Evolutionary conservation across 2,113 vertebrate species (phyloP).

Genomic region (Perca flavescens): DNA sequence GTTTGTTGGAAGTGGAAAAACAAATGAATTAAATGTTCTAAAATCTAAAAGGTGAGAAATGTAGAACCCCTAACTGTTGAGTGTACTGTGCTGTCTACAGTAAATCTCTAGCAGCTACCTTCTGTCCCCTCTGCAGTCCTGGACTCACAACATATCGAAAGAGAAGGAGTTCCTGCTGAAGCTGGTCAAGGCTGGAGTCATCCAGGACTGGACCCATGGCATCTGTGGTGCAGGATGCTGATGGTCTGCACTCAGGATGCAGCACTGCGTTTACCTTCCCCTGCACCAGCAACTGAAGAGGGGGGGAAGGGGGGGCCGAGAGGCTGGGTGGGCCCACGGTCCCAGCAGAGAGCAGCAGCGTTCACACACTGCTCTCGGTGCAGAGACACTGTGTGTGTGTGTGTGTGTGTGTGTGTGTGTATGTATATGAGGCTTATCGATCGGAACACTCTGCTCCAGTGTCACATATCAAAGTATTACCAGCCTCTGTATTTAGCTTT

Average conservation of each 20-base stretch:
- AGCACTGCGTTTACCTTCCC: not conserved
- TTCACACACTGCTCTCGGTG: not conserved
- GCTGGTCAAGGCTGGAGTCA: slow-evolving; percentile 91
- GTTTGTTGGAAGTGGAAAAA: too few relatives aligned
- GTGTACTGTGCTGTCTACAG: too few relatives aligned
- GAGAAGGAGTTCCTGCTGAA: slow-evolving; percentile 94
- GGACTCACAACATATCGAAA: slow-evolving; percentile 94
- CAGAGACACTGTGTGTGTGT: not conserved
- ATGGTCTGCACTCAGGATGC: slow-evolving; percentile 1
- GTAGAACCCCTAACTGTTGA: too few relatives aligned
- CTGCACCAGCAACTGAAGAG: slow-evolving; percentile 21
- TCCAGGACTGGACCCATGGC: slow-evolving; percentile 91
- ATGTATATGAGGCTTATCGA: not conserved
- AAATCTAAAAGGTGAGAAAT: too few relatives aligned
- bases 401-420: too few relatives aligned
- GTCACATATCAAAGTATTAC: slow-evolving; percentile 5
- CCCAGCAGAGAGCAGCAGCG: slow-evolving; percentile 16
- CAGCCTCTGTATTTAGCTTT: slow-evolving; percentile 32
- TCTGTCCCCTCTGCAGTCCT: slow-evolving; percentile 83
- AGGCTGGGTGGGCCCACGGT: not conserved
- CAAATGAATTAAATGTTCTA: too few relatives aligned
- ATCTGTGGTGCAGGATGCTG: slow-evolving; percentile 81
- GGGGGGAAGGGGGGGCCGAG: not conserved
- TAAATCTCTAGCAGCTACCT: too few relatives aligned
- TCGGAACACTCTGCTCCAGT: slow-evolving; percentile 12